Evolutionary conservation across 1,140 invertebrate species (phyloP).

Genomic region (Papilio polyxenes): DNA sequence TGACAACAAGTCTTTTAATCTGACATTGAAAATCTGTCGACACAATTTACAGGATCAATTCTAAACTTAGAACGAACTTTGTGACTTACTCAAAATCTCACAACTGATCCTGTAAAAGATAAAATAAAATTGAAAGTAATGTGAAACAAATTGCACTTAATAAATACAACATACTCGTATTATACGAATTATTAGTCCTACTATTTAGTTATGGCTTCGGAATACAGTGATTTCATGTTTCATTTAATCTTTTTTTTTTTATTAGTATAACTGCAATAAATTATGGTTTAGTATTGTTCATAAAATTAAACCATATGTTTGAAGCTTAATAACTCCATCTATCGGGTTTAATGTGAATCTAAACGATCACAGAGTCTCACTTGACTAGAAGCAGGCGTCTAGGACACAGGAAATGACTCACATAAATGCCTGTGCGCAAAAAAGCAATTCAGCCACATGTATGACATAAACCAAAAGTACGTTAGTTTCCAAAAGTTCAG

Average conservation of each 20-base stretch:
- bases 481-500: background rate
- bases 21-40: too few species aligned
- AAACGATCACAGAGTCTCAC: background rate
- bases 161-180: background rate
- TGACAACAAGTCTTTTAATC: too few species aligned
- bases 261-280: background rate
- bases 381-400: background rate
- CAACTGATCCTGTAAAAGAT: too few species aligned
- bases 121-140: background rate
- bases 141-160: background rate
- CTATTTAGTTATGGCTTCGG: conserved; percentile 21
- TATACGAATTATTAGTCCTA: background rate
- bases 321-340: background rate
- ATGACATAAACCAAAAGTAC: background rate
- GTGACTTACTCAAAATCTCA: too few species aligned
- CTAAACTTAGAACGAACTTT: too few species aligned
- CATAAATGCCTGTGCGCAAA: too few species aligned
- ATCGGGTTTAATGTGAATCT: background rate
- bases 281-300: background rate
- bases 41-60: too few species aligned
- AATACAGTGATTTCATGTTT: background rate
- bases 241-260: conserved; percentile 11
- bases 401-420: too few species aligned
- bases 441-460: too few species aligned
- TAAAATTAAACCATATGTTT: background rate